Base-by-base conservation (phyloP, 2,888 invertebrate species). In the Tetropium fuscum region DNA sequence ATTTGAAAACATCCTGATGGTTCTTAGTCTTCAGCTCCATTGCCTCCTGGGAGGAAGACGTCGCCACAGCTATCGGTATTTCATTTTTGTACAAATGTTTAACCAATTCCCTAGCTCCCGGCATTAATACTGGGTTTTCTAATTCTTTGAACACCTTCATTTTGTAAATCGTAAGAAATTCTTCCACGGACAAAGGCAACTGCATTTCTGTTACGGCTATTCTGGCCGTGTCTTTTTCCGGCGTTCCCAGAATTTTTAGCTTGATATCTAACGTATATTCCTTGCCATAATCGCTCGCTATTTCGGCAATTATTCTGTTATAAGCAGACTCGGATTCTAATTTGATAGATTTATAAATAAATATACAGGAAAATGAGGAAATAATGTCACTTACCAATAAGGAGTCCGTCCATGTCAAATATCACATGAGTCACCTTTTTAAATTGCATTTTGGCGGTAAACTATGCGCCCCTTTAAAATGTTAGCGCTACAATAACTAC, bases 321-420 rank as follows among this genome's bases (percentile, higher is more conserved):
- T 95, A 95, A 11, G 92, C 85, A 44, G 83, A 84, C 81, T 95
- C 95, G 1, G 95, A 93, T 80, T 95, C 95, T 94, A 41, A 41
- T 45, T 55, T 2, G 20, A 30, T 36, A 38, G n/a, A n/a, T n/a
- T n/a, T n/a, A 19, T 36, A 19, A 11, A 16, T 36, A 11, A 53
- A 2, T 30, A 20, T 20, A 20, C 0, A 10, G 6, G 44, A 4
- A 22, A 10, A 20, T 6, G 2, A 1, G 22, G 7, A 53, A 44
- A 58, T 45, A 16, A 13, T 16, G 6, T 8, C 7, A 58, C 58
- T 80, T 81, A 87, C 87, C 86, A 54, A 90, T 76, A 36, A 90
- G 75, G 18, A 88, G 81, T 4, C 90, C 90, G 76, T 90, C 90
- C 82, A 89, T 84, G 76, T 90, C 90, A 77, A 90, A 93, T 70